phyloP scores from a whole-genome alignment of 2,888 invertebrate genomes.

The Epinotia demarniana region DNA sequence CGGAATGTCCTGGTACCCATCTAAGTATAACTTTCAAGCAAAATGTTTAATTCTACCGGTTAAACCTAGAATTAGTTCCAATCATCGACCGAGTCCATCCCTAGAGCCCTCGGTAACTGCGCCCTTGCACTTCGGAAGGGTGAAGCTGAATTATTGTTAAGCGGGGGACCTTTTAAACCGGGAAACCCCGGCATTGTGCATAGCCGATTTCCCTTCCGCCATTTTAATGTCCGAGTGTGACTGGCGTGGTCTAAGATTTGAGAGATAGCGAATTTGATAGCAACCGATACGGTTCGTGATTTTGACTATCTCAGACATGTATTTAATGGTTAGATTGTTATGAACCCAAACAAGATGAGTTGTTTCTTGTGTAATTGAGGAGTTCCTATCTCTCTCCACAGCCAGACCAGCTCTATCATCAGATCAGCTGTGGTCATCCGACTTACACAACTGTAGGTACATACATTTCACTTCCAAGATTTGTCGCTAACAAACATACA shows the following conservation, averaged over 20 bases:
- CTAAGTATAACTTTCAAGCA: too few species aligned
- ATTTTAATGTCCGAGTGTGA: slow-evolving; percentile 78
- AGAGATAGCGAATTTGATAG: slow-evolving; percentile 21
- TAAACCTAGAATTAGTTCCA: slow-evolving; percentile 21
- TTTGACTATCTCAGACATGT: too few species aligned
- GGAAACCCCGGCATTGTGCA: slow-evolving; percentile 84
- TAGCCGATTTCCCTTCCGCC: slow-evolving; percentile 83
- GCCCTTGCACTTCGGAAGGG: slow-evolving; percentile 85
- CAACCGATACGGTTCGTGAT: background rate
- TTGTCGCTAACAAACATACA: too few species aligned
- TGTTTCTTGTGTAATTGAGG: too few species aligned
- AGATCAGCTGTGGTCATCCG: too few species aligned
- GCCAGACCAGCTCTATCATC: too few species aligned
- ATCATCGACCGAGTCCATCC: slow-evolving; percentile 54
- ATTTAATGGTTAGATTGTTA: too few species aligned
- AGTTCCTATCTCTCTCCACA: too few species aligned
- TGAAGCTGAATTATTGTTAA: slow-evolving; percentile 84
- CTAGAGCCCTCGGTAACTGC: slow-evolving; percentile 76
- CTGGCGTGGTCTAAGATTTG: slow-evolving; percentile 20
- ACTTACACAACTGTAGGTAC: too few species aligned
- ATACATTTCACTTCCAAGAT: too few species aligned
- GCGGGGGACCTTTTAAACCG: slow-evolving; percentile 79
- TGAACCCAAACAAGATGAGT: too few species aligned
- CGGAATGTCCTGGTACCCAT: too few species aligned
- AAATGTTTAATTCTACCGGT: background rate